Evolutionary conservation across 2,113 vertebrate species (phyloP), one percentile per base, ranked within the genome.

Genomic region (Sander lucioperca): DNA sequence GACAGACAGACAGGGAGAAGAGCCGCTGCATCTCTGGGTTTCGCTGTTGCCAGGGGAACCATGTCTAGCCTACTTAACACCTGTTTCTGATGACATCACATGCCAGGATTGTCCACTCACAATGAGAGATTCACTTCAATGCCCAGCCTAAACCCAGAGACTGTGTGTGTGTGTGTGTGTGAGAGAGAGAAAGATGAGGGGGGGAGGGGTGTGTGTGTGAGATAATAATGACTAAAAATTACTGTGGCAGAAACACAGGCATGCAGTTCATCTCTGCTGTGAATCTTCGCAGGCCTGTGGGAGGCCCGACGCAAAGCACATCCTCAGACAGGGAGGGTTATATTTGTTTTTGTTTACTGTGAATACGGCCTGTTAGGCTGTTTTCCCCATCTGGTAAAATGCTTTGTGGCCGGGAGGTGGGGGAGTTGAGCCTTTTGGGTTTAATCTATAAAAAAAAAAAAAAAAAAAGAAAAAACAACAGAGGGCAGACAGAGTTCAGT

Each of bases 1-100:
- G 74, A 77, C 70, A 69, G 82, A 70, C 79, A 25, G 76, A 66
- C 54, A 7, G 69, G 61, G 51, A 65, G 53, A 61, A 87, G 86
- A 85, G 77, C 58, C 19, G 58, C 74, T 0, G 54, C 86, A 86
- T 84, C 90, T 90, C 84, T 86, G 86, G 82, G 83, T 85, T 79
- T 81, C 72, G 23, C 89, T 92, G 92, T 94, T 94, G 90, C 92
- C 87, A 91, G 51, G 92, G 94, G 83, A 88, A 93, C 89, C 82
- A 2, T 65, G 68, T 87, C 90, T 85, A 85, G 85, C 83, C 90
- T 79, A 86, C 85, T 91, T 88, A 87, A 87, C 86, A 91, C 86
- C 92, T 92, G 90, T 85, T 88, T 81, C 76, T 80, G 75, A 83
- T 90, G 89, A 92, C 89, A 86, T 92, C 91, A 86, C 85, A 71